Percentiles rank a stretch among this genome's conserved stretches.
Conservation (phyloP, 92 coral and sea anemone species). For the Epizoanthus stellaris region DNA sequence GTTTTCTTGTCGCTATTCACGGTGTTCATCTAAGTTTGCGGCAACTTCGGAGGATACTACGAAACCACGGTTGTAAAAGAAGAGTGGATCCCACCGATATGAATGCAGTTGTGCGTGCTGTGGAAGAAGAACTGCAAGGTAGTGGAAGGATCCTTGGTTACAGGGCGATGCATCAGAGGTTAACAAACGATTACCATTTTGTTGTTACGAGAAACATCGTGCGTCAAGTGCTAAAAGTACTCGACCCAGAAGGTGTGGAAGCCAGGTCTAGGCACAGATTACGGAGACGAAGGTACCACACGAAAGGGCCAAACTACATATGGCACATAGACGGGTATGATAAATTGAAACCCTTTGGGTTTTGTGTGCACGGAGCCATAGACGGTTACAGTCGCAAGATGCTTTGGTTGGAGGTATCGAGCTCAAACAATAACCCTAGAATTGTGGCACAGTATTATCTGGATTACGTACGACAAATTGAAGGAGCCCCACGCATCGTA, state of each 20-base stretch:
- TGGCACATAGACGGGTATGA: conserved; percentile 53
- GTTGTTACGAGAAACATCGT: conserved; percentile 47
- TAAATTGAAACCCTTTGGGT: conserved; percentile 46
- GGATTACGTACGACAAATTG: conserved; percentile 18
- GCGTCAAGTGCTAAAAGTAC: conserved; percentile 40
- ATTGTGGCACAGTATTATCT: conserved; percentile 28
- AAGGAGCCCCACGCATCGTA: conserved; percentile 34
- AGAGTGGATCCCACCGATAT: conserved; percentile 20
- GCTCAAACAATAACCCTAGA: conserved; percentile 42
- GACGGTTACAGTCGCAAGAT: conserved; percentile 37
- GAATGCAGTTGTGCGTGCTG: conserved; percentile 22
- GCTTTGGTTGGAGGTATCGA: conserved; percentile 36
- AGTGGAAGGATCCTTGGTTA: conserved; percentile 42
- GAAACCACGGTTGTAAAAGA: conserved; percentile 32
- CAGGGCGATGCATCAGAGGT: conserved; percentile 41
- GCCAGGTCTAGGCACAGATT: conserved; percentile 26
- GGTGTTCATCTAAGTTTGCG: neutral
- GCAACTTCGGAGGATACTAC: conserved; percentile 11
- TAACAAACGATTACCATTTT: conserved; percentile 5
- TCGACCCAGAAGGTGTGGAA: conserved; percentile 52
- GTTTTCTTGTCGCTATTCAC: conserved; percentile 11
- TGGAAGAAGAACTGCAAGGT: conserved; percentile 45
- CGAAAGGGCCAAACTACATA: conserved; percentile 42
- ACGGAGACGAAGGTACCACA: conserved; percentile 17
- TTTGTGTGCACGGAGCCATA: conserved; percentile 42